Percentiles rank a stretch among this genome's conserved stretches.
phyloP scores from a whole-genome alignment of 2,888 invertebrate genomes.

The Eupithecia centaureata region DNA sequence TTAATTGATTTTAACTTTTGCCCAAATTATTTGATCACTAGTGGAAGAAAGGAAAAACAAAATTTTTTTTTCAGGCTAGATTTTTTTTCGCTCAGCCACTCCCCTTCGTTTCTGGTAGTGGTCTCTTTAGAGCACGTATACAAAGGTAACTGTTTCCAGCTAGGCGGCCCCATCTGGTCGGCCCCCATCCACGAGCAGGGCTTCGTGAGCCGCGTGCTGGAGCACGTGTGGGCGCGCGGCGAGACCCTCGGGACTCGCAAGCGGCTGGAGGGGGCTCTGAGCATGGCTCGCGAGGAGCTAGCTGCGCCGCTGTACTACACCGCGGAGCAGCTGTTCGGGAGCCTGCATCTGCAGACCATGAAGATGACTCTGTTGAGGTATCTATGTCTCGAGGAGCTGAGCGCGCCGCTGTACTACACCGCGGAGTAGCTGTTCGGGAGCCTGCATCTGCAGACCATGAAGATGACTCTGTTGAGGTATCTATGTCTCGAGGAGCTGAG shows the following conservation, averaged over 20 bases:
- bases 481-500: no score
- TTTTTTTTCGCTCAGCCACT: no score
- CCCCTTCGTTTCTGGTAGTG: no score
- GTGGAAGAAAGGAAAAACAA: no score
- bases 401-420: no score
- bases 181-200: conserved; percentile 91
- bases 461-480: conserved; percentile 88
- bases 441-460: conserved; percentile 79
- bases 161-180: conserved; percentile 98
- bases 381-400: no score
- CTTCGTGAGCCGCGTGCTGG: conserved; percentile 89
- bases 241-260: conserved; percentile 87
- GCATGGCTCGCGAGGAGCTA: conserved; percentile 93
- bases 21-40: no score
- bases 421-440: no score
- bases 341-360: conserved; percentile 88
- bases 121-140: no score
- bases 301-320: conserved; percentile 95
- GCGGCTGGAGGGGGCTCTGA: conserved; percentile 91
- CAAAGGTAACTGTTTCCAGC: conserved; percentile 66
- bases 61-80: no score
- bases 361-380: conserved; percentile 88
- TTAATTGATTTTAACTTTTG: no score
- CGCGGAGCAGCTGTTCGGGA: conserved; percentile 89
- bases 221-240: conserved; percentile 68